A percentile compares a stretch with the other conserved stretches of the same genome.
phyloP scores from a whole-genome alignment of 2,113 vertebrate species.

The Echinops telfairi region DNA sequence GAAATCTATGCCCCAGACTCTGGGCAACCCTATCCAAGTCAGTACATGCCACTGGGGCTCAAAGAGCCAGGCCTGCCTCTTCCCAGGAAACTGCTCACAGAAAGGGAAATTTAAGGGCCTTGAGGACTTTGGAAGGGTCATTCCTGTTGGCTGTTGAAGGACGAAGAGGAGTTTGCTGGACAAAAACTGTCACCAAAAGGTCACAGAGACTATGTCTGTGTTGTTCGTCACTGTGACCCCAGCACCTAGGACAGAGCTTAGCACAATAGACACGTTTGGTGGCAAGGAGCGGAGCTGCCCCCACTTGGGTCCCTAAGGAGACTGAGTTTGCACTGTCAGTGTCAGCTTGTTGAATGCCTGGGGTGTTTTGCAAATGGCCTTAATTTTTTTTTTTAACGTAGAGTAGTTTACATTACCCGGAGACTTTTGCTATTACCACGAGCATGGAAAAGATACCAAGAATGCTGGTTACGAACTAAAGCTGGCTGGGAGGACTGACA shows the following conservation, averaged over 20 bases:
- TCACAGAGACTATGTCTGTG: neutral
- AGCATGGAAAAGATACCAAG: neutral
- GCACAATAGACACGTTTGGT: fast-evolving
- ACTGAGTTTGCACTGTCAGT: neutral
- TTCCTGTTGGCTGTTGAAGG: neutral
- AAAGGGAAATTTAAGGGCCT: neutral
- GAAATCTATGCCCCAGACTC: neutral
- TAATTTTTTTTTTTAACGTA: neutral
- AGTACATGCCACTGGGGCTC: too few relatives aligned
- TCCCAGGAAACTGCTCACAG: neutral
- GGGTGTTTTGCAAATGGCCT: neutral
- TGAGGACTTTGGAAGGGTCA: neutral
- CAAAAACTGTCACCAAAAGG: neutral
- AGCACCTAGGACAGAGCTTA: neutral
- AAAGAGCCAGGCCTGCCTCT: neutral
- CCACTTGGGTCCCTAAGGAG: neutral
- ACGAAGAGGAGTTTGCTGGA: neutral
- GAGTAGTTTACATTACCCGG: neutral
- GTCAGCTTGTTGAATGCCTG: neutral
- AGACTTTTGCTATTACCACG: slow-evolving; percentile 37
- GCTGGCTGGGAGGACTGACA: neutral
- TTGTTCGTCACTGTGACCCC: neutral
- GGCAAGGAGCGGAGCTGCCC: neutral
- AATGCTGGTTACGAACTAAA: neutral
- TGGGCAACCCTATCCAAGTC: too few relatives aligned